Conservation (phyloP, 2,888 invertebrate species). For the Steinernema carpocapsae region DNA sequence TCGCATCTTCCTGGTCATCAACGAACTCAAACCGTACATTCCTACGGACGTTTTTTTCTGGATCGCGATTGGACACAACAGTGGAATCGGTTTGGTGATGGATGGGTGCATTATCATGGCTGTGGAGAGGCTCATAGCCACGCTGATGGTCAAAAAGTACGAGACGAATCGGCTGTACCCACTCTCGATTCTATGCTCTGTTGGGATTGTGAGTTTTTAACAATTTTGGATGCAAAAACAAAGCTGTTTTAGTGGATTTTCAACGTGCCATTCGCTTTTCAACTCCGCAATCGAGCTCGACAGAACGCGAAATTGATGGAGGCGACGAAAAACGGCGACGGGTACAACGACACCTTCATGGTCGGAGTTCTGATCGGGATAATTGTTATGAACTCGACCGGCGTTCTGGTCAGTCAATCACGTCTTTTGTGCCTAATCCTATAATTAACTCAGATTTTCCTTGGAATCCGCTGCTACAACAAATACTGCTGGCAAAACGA, state of each 20-base stretch:
- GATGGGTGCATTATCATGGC: background rate
- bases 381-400: background rate
- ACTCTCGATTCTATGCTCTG: background rate
- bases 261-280: background rate
- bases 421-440: background rate
- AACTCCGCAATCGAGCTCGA: background rate
- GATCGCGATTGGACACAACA: background rate
- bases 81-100: background rate
- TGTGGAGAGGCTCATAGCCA: slow-evolving; percentile 1
- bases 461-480: background rate
- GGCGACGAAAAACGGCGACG: background rate
- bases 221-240: background rate
- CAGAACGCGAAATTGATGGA: background rate
- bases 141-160: background rate
- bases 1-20: background rate
- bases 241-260: background rate
- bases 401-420: background rate
- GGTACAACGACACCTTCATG: background rate
- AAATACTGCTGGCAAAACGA: background rate
- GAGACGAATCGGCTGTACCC: background rate
- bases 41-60: background rate
- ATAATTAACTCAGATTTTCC: background rate
- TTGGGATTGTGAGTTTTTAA: background rate
- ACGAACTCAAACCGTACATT: background rate
- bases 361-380: background rate